Evolutionary conservation across 2,797 vertebrate species (phyloP), one percentile per base, ranked within the genome.

Genomic region (Otolemur crassicaudatus): DNA sequence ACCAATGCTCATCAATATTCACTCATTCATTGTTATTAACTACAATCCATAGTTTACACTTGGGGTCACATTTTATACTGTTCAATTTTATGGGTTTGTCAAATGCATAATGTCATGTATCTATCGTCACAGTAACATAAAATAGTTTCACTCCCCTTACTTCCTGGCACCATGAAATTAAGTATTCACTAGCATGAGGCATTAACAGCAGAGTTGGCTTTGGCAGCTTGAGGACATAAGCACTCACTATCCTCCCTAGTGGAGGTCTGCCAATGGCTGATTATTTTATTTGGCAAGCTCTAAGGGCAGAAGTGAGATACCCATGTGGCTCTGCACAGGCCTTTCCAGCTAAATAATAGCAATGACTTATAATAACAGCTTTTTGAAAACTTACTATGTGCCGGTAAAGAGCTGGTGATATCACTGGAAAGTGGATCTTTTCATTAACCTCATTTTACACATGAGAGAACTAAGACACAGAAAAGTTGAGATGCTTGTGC

Each of bases 381-480:
- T 95, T 81, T 94, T 22, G 43, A 94, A 94, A 76, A 34, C 37
- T 94, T 60, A 37, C 61, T 60, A 2, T 90, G 43, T 94, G 19
- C 43, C 73, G 56, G 31, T 25, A 80, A 96, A 90, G 19, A 69
- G 7, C 90, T 61, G 20, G 27, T 23, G 67, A 1, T 27, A 65
- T 3, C 17, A 40, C 53, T 65, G 49, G 4, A 58, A 70, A 67
- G 56, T 37, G 43, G 63, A 12, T 27, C 14, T 89, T 97, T 90
- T 86, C 80, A 80, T 94, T 85, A 83, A 79, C 14, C 27, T 77
- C 9, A 93, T 90, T 93, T 95, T 85, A 46, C 16, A 87, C 77
- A 65, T 73, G 53, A 92, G 81, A 82, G 95, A 83, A 93, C 3
- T 1, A 63, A 92, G 56, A 73, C 8, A n/a, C 16, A 61, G 34